phyloP scores from a whole-genome alignment of 2,113 vertebrate species.

The Aldabrachelys gigantea region DNA sequence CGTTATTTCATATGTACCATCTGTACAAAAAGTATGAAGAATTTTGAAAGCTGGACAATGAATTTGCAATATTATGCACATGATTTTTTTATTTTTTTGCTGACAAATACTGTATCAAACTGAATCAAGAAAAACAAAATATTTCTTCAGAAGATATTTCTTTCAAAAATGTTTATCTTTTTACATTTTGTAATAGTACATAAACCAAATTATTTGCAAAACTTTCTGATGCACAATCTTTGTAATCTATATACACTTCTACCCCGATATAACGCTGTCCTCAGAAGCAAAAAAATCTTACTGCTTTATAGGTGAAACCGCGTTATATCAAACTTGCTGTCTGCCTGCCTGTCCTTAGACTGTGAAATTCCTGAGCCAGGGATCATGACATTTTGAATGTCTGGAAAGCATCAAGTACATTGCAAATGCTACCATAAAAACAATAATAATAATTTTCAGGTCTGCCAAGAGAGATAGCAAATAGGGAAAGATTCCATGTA shows the following conservation, averaged over 20 bases:
- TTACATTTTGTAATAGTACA: not conserved
- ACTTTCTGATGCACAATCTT: not conserved
- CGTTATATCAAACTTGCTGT: no score
- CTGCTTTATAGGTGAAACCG: no score
- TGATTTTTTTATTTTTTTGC: not conserved
- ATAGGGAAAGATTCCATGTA: fast-evolving
- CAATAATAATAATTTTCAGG: not conserved
- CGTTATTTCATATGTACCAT: not conserved
- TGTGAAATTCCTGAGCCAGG: not conserved
- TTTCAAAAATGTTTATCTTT: not conserved
- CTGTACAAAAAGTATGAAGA: not conserved
- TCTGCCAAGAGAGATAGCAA: not conserved
- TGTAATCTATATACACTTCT: not conserved
- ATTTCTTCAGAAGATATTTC: not conserved
- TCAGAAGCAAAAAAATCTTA: no score
- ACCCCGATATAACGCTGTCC: no score
- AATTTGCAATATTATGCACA: not conserved
- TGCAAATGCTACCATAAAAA: not conserved
- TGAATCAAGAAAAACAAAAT: not conserved
- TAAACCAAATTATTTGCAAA: not conserved
- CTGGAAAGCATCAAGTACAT: not conserved
- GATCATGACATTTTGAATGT: not conserved
- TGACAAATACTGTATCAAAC: not conserved
- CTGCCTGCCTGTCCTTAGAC: fast-evolving
- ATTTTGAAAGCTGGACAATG: not conserved